These are phyloP conservation scores for Microcaecilia unicolor DNA, from an alignment of 2,797 vertebrate species.

Conservation along the genomic window DNA sequence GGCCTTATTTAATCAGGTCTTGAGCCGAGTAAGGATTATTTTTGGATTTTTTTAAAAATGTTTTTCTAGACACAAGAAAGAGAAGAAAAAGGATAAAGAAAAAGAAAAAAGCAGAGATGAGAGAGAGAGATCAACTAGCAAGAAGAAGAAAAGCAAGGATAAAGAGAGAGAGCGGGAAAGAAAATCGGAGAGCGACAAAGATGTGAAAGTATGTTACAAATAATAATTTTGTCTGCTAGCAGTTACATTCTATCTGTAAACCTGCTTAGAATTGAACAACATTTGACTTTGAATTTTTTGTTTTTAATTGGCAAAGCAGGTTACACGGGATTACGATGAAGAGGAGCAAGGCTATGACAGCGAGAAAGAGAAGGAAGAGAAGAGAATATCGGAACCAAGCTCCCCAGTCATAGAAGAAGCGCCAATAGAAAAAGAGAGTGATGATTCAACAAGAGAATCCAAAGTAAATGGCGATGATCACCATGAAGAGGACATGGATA, in stretches of 20 bases:
- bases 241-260: neutral
- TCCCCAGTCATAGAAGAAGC: conserved; percentile 69
- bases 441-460: conserved; percentile 66
- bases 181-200: conserved; percentile 89
- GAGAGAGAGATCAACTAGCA: conserved; percentile 80
- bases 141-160: conserved; percentile 92
- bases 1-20: too few relatives aligned
- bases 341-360: conserved; percentile 97
- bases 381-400: conserved; percentile 60
- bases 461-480: conserved; percentile 89
- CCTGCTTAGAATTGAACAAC: neutral
- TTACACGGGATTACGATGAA: conserved; percentile 94
- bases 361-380: conserved; percentile 80
- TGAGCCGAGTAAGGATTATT: too few relatives aligned
- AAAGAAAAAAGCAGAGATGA: conserved; percentile 78
- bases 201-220: conserved; percentile 77
- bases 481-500: conserved; percentile 95
- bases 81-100: conserved; percentile 90
- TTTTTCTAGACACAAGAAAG: conserved; percentile 75
- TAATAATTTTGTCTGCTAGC: neutral
- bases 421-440: conserved; percentile 48
- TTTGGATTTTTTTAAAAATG: too few relatives aligned
- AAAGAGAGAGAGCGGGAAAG: conserved; percentile 78
- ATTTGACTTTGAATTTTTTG: conserved; percentile 17
- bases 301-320: conserved; percentile 63